phyloP scores from a whole-genome alignment of 1,140 invertebrate genomes.

The Teleopsis dalmanni region DNA sequence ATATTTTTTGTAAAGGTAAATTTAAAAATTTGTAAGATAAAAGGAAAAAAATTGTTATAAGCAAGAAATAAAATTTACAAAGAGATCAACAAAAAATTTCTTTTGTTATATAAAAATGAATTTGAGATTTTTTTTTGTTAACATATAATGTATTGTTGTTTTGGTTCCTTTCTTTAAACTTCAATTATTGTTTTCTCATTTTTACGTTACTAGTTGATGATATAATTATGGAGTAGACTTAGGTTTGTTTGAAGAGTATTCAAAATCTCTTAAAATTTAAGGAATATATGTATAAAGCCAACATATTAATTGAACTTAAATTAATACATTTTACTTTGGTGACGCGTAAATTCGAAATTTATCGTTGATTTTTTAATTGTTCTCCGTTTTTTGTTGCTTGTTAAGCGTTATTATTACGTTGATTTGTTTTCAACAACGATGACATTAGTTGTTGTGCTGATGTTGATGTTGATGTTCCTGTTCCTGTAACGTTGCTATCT shows the following conservation, averaged over 20 bases:
- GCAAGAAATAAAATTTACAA: too few species aligned
- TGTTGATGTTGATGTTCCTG: conserved; percentile 8
- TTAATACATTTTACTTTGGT: neutral
- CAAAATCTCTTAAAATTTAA: too few species aligned
- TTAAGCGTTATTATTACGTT: neutral
- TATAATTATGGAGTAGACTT: too few species aligned
- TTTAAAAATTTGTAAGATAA: neutral
- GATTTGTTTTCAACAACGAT: neutral
- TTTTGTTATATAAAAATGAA: neutral
- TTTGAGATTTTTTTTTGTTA: conserved; percentile 1
- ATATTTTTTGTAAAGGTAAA: neutral
- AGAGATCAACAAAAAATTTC: neutral
- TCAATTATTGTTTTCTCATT: too few species aligned
- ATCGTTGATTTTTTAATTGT: conserved; percentile 4
- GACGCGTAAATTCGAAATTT: neutral
- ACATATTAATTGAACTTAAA: too few species aligned
- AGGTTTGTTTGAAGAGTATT: too few species aligned
- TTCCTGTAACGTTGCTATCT: neutral
- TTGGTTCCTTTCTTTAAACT: neutral
- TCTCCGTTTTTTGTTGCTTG: neutral
- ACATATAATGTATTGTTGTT: neutral
- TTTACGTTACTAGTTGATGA: too few species aligned
- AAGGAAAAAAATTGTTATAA: too few species aligned
- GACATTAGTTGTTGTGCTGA: neutral
- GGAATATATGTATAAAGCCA: too few species aligned